phyloP scores from a whole-genome alignment of 2,888 invertebrate genomes.

The Acronicta alni region DNA sequence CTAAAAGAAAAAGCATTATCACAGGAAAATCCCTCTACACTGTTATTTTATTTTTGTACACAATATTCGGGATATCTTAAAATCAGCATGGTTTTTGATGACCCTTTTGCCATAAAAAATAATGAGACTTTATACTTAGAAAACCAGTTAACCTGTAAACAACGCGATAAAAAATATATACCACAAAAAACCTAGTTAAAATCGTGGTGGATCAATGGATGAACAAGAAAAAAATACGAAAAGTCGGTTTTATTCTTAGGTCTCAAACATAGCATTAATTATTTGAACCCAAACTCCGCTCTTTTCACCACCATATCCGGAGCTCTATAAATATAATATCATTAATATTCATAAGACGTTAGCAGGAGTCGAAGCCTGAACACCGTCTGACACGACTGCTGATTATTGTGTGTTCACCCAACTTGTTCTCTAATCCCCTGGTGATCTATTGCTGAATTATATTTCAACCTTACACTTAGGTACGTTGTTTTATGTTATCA shows the following conservation, averaged over 20 bases:
- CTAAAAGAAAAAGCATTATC: too few relatives aligned
- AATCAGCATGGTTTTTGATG: too few relatives aligned
- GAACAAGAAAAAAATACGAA: not conserved
- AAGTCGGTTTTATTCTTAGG: not conserved
- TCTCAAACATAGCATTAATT: not conserved
- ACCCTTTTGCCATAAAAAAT: too few relatives aligned
- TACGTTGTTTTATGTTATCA: not conserved
- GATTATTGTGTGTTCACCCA: conserved; percentile 45
- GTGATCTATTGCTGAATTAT: conserved; percentile 36
- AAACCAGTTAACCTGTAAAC: too few relatives aligned
- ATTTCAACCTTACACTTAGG: conserved; percentile 21
- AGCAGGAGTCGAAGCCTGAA: conserved; percentile 32
- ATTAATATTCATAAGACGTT: conserved; percentile 60
- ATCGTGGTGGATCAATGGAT: too few relatives aligned
- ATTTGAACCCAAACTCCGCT: conserved; percentile 13
- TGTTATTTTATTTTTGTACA: too few relatives aligned
- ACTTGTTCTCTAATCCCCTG: conserved; percentile 47
- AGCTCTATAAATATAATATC: conserved; percentile 53
- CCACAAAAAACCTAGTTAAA: too few relatives aligned
- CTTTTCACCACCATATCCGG: conserved; percentile 1
- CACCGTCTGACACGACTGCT: conserved; percentile 47
- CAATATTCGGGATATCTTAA: too few relatives aligned
- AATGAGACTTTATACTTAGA: too few relatives aligned
- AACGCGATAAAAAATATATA: too few relatives aligned
- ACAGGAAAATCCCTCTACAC: too few relatives aligned